These are phyloP conservation scores for Cinclus mexicanus DNA, from an alignment of 2,113 vertebrate genomes.

Conservation along the genomic window DNA sequence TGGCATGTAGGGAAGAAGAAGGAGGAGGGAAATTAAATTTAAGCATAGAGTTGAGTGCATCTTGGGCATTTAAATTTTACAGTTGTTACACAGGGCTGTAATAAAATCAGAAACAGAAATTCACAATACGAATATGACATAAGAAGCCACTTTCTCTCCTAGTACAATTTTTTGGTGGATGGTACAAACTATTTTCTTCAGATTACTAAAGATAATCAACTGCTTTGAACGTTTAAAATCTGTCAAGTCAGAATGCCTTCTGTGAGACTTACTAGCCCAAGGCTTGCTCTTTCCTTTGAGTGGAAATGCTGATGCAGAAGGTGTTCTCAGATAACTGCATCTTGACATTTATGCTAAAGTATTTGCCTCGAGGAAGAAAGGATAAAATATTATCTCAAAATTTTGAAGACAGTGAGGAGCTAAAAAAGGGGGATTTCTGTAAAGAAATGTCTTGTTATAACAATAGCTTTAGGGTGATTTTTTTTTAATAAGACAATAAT, in stretches of 20 bases:
- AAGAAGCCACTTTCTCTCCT: neutral
- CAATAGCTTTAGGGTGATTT: neutral
- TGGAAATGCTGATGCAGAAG: neutral
- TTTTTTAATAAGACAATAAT: constrained; percentile 17
- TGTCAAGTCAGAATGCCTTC: neutral
- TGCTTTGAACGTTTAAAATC: neutral
- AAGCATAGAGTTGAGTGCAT: neutral
- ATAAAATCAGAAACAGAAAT: neutral
- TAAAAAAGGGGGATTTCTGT: neutral
- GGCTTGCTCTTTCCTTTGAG: neutral
- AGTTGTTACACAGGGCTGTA: neutral
- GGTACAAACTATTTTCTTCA: neutral
- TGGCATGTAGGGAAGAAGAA: neutral
- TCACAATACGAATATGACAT: neutral
- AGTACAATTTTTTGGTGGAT: neutral
- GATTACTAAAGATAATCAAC: neutral
- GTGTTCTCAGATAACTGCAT: neutral
- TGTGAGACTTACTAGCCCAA: neutral
- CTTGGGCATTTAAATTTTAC: neutral
- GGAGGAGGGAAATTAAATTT: neutral
- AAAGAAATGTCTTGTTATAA: constrained; percentile 18
- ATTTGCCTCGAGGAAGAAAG: neutral
- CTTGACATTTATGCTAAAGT: neutral
- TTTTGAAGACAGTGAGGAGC: neutral
- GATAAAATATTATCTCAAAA: neutral